Evolutionary conservation across 2,797 vertebrate species (phyloP), one percentile per base, ranked within the genome.

Genomic region (Aeoliscus strigatus): DNA sequence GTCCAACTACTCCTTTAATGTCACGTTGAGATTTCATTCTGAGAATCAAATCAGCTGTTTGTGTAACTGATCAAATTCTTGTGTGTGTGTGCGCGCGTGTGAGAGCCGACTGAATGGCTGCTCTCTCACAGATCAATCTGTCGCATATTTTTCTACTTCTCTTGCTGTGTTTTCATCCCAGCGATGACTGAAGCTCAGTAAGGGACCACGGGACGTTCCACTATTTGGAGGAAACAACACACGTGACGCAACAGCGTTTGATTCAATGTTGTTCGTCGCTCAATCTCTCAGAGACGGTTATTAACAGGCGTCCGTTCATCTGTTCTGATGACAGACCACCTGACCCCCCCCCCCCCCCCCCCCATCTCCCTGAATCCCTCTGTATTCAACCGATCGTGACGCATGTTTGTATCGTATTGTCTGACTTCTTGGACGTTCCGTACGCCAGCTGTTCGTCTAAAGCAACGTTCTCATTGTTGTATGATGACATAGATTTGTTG

Each of bases 331-430:
- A n/a, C n/a, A n/a, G n/a, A n/a, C n/a, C n/a, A n/a, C n/a, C n/a
- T n/a, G 1, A 57, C 63, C 45, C 46, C 53, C 28, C 51, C 53
- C 25, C 42, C n/a, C n/a, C n/a, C n/a, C n/a, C n/a, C 1, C 55
- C 63, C 45, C 46, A 51, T 27, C 51, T 51, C 25, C 42, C 28
- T 18, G 49, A 51, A 60, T 55, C 62, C 66, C 40, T 65, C 62
- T 63, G 66, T 76, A 67, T 60, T 60, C 69, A 65, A 61, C 60
- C 11, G 46, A 73, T 73, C 14, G 75, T 84, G 70, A 81, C 68
- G 81, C 84, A 86, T 85, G 84, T 85, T 84, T 51, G 81, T 86
- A 62, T 77, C 7, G 82, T 86, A 66, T 78, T 69, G 81, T 85
- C 80, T 80, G 63, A 79, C 55, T 69, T 78, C 69, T 84, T 83